Evolutionary conservation across 1,140 invertebrate genomes (phyloP).

Genomic region (Drosophila neocordata): DNA sequence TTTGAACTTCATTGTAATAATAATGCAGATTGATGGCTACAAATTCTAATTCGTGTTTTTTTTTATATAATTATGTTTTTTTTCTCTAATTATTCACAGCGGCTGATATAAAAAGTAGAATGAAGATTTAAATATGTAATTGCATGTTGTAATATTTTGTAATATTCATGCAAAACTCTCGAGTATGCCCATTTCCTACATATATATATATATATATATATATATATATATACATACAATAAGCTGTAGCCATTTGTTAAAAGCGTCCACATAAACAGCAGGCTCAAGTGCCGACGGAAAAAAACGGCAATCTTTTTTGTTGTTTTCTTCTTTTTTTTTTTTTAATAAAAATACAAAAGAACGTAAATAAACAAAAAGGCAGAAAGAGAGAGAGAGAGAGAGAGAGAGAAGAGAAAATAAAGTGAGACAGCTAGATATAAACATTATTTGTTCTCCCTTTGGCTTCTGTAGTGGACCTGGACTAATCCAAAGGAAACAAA

Average conservation of each 20-base stretch:
- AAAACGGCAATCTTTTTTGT: conserved; percentile 7
- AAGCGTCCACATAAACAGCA: conserved; percentile 10
- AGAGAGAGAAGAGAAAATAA: conserved; percentile 24
- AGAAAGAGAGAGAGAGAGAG: neutral
- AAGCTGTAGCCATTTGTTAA: neutral
- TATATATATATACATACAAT: neutral
- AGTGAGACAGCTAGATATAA: conserved; percentile 37
- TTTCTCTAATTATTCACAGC: neutral
- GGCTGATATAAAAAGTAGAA: neutral
- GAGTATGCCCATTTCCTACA: neutral
- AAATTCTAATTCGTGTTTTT: neutral
- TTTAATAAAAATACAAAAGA: conserved; percentile 6
- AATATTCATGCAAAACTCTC: conserved; percentile 3
- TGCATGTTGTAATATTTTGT: neutral
- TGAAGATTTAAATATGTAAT: neutral
- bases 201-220: neutral
- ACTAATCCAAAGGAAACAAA: conserved; percentile 61
- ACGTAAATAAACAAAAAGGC: conserved; percentile 12
- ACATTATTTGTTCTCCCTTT: conserved; percentile 45
- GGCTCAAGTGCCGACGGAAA: conserved; percentile 16
- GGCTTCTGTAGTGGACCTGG: conserved; percentile 40
- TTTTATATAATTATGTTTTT: neutral
- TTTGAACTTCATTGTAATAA: neutral
- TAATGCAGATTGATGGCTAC: neutral
- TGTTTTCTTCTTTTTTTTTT: neutral